Evolutionary conservation across 2,888 invertebrate species (phyloP), one percentile per base, ranked within the genome.

Genomic region (Nephrotoma flavescens): DNA sequence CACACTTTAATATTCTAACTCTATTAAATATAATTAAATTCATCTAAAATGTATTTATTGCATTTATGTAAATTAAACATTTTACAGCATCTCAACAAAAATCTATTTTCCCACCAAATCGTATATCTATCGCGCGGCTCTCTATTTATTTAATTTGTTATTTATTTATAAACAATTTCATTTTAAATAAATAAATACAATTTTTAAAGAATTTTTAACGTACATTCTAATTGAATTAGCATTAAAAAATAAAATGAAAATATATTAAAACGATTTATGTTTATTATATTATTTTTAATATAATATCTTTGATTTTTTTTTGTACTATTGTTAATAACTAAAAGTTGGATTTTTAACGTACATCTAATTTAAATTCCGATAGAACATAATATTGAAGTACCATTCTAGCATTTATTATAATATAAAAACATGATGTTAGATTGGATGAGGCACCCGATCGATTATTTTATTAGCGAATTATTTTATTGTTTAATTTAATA

Each of bases 211-310:
- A 84, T 84, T 42, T 84, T 84, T 42, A 42, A 84, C 84, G 15
- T 84, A 42, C 42, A 42, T 84, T 84, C 84, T 84, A 84, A 84
- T 84, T 84, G 15, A 84, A 84, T 84, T 84, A 84, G 84, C 84
- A 42, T 84, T 42, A n/a, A 42, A 42, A 42, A 42, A 84, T 6
- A 12, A 83, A 83, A 83, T 31, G 4, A 83, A 83, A 83, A 57
- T 57, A 57, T 57, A 57, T 57, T 57, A 57, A 57, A 57, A 57
- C 52, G 52, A 57, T 57, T 57, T 31, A 31, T 31, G 31, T 31
- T 31, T 31, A 31, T 31, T 31, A 31, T 31, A 31, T 57, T 15
- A 15, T 57, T 57, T 57, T 15, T 57, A 57, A 57, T 31, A 31
- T 31, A 31, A 15, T 15, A 15, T 57, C 15, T 57, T 57, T 57